Evolutionary conservation across 1,140 invertebrate species (phyloP).

Genomic region (Atopsyche davidsoni): DNA sequence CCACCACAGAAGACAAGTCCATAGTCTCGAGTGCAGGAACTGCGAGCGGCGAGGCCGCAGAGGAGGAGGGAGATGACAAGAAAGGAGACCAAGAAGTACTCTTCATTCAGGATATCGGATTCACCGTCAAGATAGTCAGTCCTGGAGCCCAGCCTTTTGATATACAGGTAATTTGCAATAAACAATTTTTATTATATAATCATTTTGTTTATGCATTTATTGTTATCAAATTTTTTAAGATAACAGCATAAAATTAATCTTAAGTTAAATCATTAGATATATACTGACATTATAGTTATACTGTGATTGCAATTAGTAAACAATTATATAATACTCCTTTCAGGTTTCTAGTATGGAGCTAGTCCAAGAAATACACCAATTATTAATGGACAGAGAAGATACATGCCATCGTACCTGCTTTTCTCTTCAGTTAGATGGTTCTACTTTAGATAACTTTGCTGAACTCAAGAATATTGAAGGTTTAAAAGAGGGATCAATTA

Average conservation of each 20-base stretch:
- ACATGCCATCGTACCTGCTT: conserved; percentile 98
- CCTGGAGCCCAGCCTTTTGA: conserved; percentile 86
- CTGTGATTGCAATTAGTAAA: conserved; percentile 9
- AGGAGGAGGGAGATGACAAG: conserved; percentile 55
- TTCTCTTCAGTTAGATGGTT: conserved; percentile 89
- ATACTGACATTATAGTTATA: conserved; percentile 4
- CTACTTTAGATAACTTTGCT: conserved; percentile 94
- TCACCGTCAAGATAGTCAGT: conserved; percentile 85
- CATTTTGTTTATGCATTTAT: conserved; percentile 4
- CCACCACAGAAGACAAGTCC: conserved; percentile 5
- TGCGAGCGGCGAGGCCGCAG: conserved; percentile 37
- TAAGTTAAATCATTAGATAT: conserved; percentile 10
- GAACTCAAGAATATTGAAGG: conserved; percentile 96
- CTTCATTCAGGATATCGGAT: conserved; percentile 89
- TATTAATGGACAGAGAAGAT: conserved; percentile 96
- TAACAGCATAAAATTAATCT: conserved; percentile 12
- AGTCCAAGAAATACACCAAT: conserved; percentile 97
- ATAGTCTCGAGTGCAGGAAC: conserved; percentile 10
- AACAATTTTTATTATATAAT: neutral
- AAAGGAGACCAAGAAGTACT: conserved; percentile 74
- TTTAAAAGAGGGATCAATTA: conserved; percentile 88
- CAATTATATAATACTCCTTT: conserved; percentile 20
- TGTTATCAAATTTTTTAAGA: conserved; percentile 2
- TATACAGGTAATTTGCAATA: conserved; percentile 80
- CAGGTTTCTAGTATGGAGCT: conserved; percentile 95